Evolutionary conservation across 2,888 invertebrate species (phyloP).

Genomic region (Liopterus haemorrhoidalis): DNA sequence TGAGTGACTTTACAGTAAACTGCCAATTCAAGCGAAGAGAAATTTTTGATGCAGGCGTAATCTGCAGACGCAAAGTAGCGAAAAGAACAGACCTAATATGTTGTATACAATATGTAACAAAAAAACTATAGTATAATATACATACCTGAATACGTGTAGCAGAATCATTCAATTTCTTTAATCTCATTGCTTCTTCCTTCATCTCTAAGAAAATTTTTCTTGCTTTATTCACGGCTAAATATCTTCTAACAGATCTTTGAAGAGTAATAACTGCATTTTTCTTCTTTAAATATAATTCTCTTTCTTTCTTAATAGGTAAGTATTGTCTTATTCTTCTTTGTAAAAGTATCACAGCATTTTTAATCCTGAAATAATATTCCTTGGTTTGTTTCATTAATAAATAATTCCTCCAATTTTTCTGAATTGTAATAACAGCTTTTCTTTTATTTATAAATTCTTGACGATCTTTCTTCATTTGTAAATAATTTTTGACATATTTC

Average conservation of each 20-base stretch:
- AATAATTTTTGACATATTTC: conserved; percentile 39
- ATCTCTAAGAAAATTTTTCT: conserved; percentile 28
- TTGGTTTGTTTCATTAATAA: conserved; percentile 32
- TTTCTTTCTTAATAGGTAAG: conserved; percentile 38
- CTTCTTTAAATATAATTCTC: conserved; percentile 39
- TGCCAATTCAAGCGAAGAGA: too few relatives aligned
- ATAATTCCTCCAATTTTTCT: conserved; percentile 45
- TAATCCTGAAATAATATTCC: conserved; percentile 30
- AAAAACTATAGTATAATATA: conserved; percentile 14
- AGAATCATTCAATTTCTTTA: conserved; percentile 46
- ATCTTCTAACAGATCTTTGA: conserved; percentile 42
- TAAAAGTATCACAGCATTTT: conserved; percentile 40
- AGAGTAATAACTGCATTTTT: conserved; percentile 38
- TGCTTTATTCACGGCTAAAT: conserved; percentile 35
- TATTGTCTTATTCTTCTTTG: conserved; percentile 47
- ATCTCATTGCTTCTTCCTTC: conserved; percentile 28
- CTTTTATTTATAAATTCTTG: conserved; percentile 39
- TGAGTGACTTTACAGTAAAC: too few relatives aligned
- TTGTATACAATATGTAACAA: too few relatives aligned
- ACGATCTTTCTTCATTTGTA: conserved; percentile 37
- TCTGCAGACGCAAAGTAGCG: too few relatives aligned
- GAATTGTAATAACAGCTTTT: conserved; percentile 40
- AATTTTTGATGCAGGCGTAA: too few relatives aligned
- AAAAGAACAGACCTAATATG: too few relatives aligned
- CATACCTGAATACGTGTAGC: conserved; percentile 60